Base-by-base conservation (phyloP, 2,888 invertebrate genomes). In the Archaeoteleia sp. region DNA sequence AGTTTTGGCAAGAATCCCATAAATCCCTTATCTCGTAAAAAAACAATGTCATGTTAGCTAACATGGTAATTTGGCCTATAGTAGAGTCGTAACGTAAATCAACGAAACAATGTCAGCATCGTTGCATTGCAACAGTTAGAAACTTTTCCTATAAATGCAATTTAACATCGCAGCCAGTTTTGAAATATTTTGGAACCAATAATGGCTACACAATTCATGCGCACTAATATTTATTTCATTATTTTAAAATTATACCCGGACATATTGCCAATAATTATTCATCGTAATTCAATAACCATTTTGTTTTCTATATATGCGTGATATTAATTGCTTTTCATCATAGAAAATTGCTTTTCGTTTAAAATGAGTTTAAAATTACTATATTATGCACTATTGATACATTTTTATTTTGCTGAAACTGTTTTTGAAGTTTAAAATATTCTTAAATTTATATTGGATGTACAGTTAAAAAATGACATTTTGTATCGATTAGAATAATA, bases 1-100 rank as follows among this genome's bases (percentile, higher is more conserved):
- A 32, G 10, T 32, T 32, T 32, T 12, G 2, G 10, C 32, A 10
- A 5, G 10, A n/a, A 32, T 32, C 9, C 7, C 32, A 32, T 32
- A 32, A 32, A 32, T 32, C 12, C 32, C 12, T 32, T 32, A 12
- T 9, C 32, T 10, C 10, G 32, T 32, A n/a, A n/a, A 32, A 32
- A 23, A 32, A 32, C 32, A 32, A 32, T 32, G 32, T 12, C 1
- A 12, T 32, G 5, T 5, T 32, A 32, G 32, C 12, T 32, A 32
- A 32, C 32, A 32, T 32, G 32, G 32, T 32, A 32, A 32, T 32
- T 32, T 32, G 6, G 9, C 12, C 10, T 32, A 32, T 10, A 32
- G 10, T 9, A 32, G 2, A 32, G 32, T 32, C 10, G 32, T 32
- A 32, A 32, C 32, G 32, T 32, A 32, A 32, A 7, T 32, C 32